A percentile compares a stretch with the other conserved stretches of the same genome.
Evolutionary conservation across 2,888 invertebrate genomes (phyloP).

Genomic region (Brachyptera putata): DNA sequence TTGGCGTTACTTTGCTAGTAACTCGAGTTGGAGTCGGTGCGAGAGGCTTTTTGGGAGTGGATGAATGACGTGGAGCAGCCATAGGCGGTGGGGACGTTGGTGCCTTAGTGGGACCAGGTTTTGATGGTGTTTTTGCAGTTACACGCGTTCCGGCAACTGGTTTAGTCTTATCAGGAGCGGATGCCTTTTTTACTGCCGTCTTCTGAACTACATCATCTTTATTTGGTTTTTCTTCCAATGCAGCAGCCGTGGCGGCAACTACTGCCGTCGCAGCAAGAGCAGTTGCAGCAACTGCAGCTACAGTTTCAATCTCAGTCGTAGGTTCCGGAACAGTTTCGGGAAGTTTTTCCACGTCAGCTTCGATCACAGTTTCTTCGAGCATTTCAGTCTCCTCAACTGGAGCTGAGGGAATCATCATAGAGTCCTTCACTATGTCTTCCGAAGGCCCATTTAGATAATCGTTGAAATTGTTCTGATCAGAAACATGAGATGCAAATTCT

Average conservation of each 20-base stretch:
- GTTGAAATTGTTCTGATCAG: too few relatives aligned
- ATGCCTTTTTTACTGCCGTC: slow-evolving; percentile 39
- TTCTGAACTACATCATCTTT: slow-evolving; percentile 16
- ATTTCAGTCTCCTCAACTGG: neutral
- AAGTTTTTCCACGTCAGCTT: neutral
- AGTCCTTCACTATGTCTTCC: too few relatives aligned
- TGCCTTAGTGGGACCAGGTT: slow-evolving; percentile 33
- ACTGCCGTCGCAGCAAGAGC: slow-evolving; percentile 34
- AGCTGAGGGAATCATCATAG: too few relatives aligned
- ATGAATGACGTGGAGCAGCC: neutral
- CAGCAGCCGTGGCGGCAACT: slow-evolving; percentile 21
- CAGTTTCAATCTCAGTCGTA: slow-evolving; percentile 14
- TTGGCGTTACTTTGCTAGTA: slow-evolving; percentile 20
- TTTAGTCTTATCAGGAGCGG: slow-evolving; percentile 38
- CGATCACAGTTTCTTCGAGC: neutral
- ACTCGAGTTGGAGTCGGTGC: slow-evolving; percentile 33
- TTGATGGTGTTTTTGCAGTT: slow-evolving; percentile 31
- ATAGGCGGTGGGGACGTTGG: slow-evolving; percentile 37
- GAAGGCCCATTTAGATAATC: too few relatives aligned
- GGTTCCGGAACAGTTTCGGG: neutral
- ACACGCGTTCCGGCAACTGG: slow-evolving; percentile 35
- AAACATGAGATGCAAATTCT: too few relatives aligned
- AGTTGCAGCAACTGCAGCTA: slow-evolving; percentile 33
- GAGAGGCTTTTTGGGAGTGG: slow-evolving; percentile 28
- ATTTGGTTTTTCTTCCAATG: slow-evolving; percentile 12